Base-by-base conservation (phyloP, 2,797 vertebrate species). In the Pogonophryne albipinna region DNA sequence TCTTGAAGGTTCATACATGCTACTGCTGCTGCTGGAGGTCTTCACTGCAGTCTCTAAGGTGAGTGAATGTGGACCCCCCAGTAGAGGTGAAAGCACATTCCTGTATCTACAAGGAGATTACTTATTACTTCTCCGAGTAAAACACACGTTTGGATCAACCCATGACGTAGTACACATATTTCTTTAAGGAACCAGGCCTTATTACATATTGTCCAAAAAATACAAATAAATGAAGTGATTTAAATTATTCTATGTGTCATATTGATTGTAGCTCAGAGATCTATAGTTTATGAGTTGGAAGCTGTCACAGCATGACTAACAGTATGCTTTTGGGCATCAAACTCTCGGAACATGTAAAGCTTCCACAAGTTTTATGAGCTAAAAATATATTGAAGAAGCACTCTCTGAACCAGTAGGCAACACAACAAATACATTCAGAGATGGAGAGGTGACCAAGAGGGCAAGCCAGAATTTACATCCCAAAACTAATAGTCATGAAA, bases 71-170 rank as follows among this genome's bases (percentile, higher is more conserved):
- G 82, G 91, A 93, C 89, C 92, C 68, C 89, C 87, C 85, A 85
- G 86, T 75, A 90, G 86, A 89, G 73, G 80, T 85, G 88, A 91
- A 83, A 78, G 80, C 82, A 88, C 68, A 93, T 92, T 94, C 91
- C 83, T 86, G 56, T 38, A 51, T 86, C 84, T 71, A 68, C 72
- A 88, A 88, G 55, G 57, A 91, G 92, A 93, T 92, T 91, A 83
- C 83, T 85, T 92, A 89, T 94, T 60, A 58, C 6, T 38, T 59
- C 79, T 51, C 60, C 45, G 63, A 87, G 80, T 88, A 78, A 89
- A 78, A 85, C 27, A 55, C 11, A 45, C 13, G 14, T 58, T 78
- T 47, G 20, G 56, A 69, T 83, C 58, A 53, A 34, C 44, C 49
- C 38, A 55, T 71, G 53, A 38, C 63, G 41, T 31, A 38, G 47